phyloP scores from a whole-genome alignment of 2,888 invertebrate genomes.

The Parnassius orleans region DNA sequence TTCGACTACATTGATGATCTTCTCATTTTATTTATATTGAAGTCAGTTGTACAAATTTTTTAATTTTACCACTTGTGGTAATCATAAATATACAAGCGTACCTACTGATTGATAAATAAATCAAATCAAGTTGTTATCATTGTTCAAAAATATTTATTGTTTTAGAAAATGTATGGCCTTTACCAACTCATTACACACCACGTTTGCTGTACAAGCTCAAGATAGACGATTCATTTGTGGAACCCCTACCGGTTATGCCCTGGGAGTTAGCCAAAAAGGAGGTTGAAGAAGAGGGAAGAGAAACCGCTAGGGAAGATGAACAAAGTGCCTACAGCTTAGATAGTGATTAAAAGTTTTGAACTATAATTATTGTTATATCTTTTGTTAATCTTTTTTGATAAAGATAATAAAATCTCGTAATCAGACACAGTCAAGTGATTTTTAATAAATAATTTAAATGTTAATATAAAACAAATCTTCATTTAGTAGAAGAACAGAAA shows the following conservation, averaged over 20 bases:
- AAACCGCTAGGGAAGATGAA: conserved; percentile 43
- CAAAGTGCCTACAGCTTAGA: conserved; percentile 49
- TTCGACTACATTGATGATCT: too few species aligned
- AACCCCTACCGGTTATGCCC: conserved; percentile 70
- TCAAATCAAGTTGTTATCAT: neutral
- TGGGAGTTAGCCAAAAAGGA: conserved; percentile 66
- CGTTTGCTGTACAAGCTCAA: conserved; percentile 65
- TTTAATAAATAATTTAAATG: neutral
- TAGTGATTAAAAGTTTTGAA: conserved; percentile 45
- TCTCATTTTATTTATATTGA: too few species aligned
- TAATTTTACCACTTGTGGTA: too few species aligned
- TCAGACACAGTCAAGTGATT: neutral
- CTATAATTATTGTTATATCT: neutral
- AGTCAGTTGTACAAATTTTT: too few species aligned
- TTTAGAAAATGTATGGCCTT: conserved; percentile 65
- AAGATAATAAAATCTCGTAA: neutral
- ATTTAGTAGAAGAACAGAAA: too few species aligned
- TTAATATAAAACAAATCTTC: neutral
- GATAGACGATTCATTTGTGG: conserved; percentile 70
- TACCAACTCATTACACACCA: conserved; percentile 68
- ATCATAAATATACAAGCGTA: too few species aligned
- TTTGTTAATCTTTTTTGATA: conserved; percentile 1
- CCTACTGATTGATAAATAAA: too few species aligned
- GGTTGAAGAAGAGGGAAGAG: conserved; percentile 51
- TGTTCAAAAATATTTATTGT: conserved; percentile 2